Evolutionary conservation across 2,797 vertebrate species (phyloP).

Genomic region (Microchirus variegatus): DNA sequence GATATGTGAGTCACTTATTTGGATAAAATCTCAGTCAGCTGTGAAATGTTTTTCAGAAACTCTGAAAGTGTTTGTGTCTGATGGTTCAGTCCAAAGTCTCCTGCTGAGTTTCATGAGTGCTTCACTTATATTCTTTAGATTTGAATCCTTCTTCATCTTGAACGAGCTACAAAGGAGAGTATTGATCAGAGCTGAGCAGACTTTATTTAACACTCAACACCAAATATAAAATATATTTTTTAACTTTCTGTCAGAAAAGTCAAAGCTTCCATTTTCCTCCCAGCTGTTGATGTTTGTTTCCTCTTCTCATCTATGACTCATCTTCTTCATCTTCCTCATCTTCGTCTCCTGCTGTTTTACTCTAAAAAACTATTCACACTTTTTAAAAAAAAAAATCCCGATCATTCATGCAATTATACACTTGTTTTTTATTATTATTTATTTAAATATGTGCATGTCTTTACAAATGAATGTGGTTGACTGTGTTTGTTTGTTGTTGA

Average conservation of each 20-base stretch:
- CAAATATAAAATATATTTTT: too few species aligned
- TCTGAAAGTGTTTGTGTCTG: too few species aligned
- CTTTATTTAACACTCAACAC: conserved; percentile 3
- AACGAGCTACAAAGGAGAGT: not conserved
- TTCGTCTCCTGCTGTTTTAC: not conserved
- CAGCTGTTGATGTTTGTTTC: not conserved
- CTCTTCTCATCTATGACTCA: not conserved
- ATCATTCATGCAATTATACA: too few species aligned
- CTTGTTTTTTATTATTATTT: too few species aligned
- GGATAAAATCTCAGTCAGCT: conserved; percentile 34
- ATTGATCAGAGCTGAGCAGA: not conserved
- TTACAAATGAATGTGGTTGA: too few species aligned
- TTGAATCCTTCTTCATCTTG: conserved; percentile 1
- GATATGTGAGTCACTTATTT: conserved; percentile 25
- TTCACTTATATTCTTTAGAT: not conserved
- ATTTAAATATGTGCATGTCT: too few species aligned
- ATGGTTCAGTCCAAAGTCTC: not conserved
- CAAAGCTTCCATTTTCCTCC: conserved; percentile 2
- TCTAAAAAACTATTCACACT: not conserved
- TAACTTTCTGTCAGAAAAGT: conserved; percentile 10
- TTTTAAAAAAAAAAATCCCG: not conserved
- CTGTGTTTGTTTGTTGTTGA: too few species aligned
- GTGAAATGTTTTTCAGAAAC: conserved; percentile 19
- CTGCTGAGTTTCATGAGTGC: conserved; percentile 20
- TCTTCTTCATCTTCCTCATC: not conserved